Evolutionary conservation across 2,113 vertebrate species (phyloP).

Genomic region (Mus pahari): DNA sequence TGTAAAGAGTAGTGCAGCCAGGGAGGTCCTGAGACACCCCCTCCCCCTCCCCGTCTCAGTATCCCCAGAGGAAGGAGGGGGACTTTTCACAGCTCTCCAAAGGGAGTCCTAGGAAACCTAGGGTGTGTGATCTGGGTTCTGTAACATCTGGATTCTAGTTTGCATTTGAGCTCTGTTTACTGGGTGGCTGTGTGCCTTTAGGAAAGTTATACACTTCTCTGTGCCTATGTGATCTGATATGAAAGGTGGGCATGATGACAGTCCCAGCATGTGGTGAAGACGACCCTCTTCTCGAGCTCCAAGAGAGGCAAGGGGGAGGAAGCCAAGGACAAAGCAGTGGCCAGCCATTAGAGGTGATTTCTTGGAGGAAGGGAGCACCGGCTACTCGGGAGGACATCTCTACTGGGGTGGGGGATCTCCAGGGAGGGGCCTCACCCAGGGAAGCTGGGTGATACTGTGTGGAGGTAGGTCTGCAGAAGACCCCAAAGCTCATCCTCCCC

Average conservation of each 20-base stretch:
- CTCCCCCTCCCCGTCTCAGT: not conserved
- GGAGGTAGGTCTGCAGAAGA: not conserved
- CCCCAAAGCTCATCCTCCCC: not conserved
- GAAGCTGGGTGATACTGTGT: not conserved
- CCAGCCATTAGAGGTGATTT: slow-evolving; percentile 66
- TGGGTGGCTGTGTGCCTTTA: not conserved
- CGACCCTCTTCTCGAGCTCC: slow-evolving; percentile 52
- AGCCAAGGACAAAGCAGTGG: slow-evolving; percentile 45
- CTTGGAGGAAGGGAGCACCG: slow-evolving; percentile 40
- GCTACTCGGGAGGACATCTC: not conserved
- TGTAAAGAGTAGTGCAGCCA: accelerated
- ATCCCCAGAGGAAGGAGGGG: not conserved
- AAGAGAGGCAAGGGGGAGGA: slow-evolving; percentile 60
- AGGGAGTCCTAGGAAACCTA: not conserved
- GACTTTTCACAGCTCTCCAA: not conserved
- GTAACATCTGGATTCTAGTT: not conserved
- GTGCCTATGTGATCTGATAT: not conserved
- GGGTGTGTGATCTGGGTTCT: not conserved
- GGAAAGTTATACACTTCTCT: not conserved
- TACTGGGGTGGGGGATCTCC: not conserved
- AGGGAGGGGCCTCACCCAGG: slow-evolving; percentile 5
- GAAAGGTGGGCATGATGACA: not conserved
- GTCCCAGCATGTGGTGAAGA: not conserved
- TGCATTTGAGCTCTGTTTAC: not conserved
- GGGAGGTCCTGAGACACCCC: too few species aligned